Conservation (phyloP, 1,140 invertebrate genomes). For the Parapsyche elsis region DNA sequence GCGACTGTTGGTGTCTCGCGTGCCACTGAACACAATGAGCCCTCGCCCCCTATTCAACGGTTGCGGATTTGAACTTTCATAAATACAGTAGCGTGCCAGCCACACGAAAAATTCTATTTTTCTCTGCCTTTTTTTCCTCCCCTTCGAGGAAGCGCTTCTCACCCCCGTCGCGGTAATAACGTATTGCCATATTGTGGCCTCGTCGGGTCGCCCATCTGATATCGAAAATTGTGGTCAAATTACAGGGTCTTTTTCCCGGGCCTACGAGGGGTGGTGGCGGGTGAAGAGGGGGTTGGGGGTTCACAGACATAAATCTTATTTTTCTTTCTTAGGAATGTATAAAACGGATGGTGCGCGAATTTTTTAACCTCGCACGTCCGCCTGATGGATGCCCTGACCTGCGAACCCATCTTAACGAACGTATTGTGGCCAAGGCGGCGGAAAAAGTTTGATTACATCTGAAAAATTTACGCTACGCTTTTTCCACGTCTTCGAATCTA, state of each 20-base stretch:
- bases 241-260: conserved; percentile 6
- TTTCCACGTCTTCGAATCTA: background rate
- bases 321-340: background rate
- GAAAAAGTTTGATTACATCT: conserved; percentile 30
- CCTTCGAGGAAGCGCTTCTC: background rate
- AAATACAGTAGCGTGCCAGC: too few relatives aligned
- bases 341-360: background rate
- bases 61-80: conserved; percentile 33
- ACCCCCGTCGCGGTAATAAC: too few relatives aligned
- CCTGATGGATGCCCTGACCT: background rate
- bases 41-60: background rate
- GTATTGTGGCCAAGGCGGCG: background rate
- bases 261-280: background rate
- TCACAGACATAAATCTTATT: conserved; percentile 36
- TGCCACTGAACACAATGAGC: conserved; percentile 2
- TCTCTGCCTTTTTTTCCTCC: background rate
- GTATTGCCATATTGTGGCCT: conserved; percentile 13
- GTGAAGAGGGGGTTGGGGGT: background rate
- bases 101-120: too few relatives aligned
- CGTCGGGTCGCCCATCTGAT: conserved; percentile 29
- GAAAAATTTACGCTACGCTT: conserved; percentile 17
- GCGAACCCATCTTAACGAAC: conserved; percentile 17
- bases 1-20: background rate
- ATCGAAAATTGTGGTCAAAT: conserved; percentile 42
- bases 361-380: background rate